Evolutionary conservation across 2,797 vertebrate species (phyloP).

Genomic region (Phoebastria nigripes): DNA sequence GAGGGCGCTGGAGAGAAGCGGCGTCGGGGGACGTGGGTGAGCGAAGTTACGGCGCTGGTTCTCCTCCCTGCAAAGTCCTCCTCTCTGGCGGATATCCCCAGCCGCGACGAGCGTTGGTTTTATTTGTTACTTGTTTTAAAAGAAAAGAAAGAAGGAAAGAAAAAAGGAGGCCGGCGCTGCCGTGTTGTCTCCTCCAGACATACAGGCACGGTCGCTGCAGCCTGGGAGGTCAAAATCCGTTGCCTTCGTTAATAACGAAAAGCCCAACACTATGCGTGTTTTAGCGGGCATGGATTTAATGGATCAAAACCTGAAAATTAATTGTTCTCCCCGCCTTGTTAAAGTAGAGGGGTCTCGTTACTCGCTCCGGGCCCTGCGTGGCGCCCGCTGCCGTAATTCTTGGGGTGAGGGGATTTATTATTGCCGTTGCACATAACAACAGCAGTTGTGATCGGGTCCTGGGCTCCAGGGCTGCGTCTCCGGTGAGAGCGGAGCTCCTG

Average conservation of each 20-base stretch:
- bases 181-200: background rate
- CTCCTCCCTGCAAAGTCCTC: background rate
- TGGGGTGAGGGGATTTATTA: background rate
- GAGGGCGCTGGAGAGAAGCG: background rate
- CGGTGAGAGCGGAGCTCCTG: background rate
- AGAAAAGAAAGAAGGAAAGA: background rate
- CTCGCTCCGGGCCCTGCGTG: background rate
- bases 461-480: background rate
- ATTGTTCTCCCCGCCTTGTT: background rate
- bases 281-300: background rate
- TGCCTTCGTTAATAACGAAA: background rate
- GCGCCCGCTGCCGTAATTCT: background rate
- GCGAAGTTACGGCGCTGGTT: background rate
- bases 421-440: fast-evolving
- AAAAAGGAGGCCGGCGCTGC: background rate
- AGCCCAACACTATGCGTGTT: background rate
- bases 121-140: background rate
- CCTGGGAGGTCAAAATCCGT: background rate
- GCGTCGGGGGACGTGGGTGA: background rate
- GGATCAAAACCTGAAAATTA: background rate
- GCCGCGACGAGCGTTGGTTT: background rate
- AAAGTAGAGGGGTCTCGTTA: background rate
- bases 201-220: background rate
- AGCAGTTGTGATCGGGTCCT: background rate
- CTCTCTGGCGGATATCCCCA: background rate